Conservation (phyloP, 2,113 vertebrate species). For the Bagarius yarrelli region DNA sequence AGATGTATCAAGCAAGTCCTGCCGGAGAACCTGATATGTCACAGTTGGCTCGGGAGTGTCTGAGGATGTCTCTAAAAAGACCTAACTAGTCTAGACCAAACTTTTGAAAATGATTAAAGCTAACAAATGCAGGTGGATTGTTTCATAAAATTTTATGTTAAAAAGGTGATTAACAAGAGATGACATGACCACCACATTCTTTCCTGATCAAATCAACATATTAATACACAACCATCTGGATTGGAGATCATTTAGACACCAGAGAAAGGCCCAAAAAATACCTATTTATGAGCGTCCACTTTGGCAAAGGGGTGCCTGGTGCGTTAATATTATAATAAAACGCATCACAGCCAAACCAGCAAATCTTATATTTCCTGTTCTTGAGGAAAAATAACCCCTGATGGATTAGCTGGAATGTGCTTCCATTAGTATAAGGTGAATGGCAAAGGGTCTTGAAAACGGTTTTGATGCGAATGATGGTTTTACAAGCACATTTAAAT, state of each 20-base stretch:
- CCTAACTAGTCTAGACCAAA: background rate
- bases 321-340: background rate
- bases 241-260: conserved; percentile 13
- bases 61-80: background rate
- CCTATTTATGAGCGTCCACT: conserved; percentile 1
- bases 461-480: background rate
- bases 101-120: background rate
- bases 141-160: conserved; percentile 21
- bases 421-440: conserved; percentile 8
- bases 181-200: background rate
- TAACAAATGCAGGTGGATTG: conserved; percentile 24
- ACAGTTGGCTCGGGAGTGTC: background rate
- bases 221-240: conserved; percentile 24
- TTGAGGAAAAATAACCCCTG: no score
- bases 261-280: conserved; percentile 13
- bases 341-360: background rate
- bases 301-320: background rate
- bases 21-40: background rate
- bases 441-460: background rate
- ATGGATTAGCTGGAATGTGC: background rate
- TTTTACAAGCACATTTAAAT: conserved; percentile 28
- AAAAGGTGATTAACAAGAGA: conserved; percentile 22
- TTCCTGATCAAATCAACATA: conserved; percentile 33
- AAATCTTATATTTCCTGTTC: background rate
- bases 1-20: no score